Evolutionary conservation across 2,113 vertebrate species (phyloP), one percentile per base, ranked within the genome.

Genomic region (Rhodinocichla rosea): DNA sequence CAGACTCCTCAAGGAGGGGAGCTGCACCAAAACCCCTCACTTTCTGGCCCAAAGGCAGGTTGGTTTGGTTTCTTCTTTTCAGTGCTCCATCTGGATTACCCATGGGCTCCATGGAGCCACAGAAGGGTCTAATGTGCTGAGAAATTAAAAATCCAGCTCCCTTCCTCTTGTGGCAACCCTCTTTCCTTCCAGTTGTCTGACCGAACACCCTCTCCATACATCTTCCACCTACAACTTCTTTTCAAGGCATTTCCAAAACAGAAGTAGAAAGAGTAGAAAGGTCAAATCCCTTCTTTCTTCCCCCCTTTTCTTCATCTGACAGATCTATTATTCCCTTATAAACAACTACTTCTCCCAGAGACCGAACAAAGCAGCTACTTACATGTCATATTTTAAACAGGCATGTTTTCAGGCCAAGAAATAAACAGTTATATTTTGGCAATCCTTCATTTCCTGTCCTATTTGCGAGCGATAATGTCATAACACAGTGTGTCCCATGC

Each of bases 401-500:
- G 28, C 88, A 14, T 83, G 62, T 93, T 96, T 97, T 96, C 80
- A 71, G 69, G 87, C 90, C 92, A 96, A 95, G 95, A 90, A 96
- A 95, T 87, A 89, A 92, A 95, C 92, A 96, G 94, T 82, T 92
- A 68, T 20, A 95, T 95, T 96, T 93, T 96, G 95, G 92, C 93
- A 97, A 92, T 55, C 64, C 64, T 82, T 95, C 92, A 93, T 75
- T 96, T 97, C 95, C 95, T 96, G 95, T 92, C 83, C 94, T 93
- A 89, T 90, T 93, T 89, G 76, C 0, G 7, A 95, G 86, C 57
- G 62, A 62, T 90, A 92, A 92, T 93, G 90, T 94, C 92, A 93
- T 24, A 90, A 96, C 73, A 96, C 49, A 89, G 86, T 0, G 3
- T 50, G 90, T 75, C 92, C 93, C 81, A 60, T 95, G 93, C 80